Evolutionary conservation across 2,797 vertebrate species (phyloP), one percentile per base, ranked within the genome.

Genomic region (Peromyscus nudipes): DNA sequence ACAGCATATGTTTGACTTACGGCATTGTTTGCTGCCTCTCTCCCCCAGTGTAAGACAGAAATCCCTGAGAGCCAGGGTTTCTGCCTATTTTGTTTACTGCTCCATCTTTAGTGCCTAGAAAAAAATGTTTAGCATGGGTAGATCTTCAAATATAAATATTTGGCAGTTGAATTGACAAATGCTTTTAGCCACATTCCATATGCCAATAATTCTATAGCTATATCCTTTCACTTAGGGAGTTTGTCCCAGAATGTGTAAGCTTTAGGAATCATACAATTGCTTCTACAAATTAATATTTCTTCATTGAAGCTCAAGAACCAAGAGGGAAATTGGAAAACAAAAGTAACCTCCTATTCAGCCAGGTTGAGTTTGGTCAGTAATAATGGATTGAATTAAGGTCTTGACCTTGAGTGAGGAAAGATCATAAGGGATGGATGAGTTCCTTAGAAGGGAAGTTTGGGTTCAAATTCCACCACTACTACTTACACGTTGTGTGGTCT

Each of bases 111-210:
- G 46, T 82, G 93, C 88, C 87, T 88, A 92, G 91, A n/a, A n/a
- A 88, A 77, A 91, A 94, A 95, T 91, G 90, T 91, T 92, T 90
- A 91, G 82, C 40, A 49, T 17, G 55, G 46, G 65, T 69, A 82
- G 23, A 64, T 89, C 55, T 96, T 91, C 49, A 94, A 91, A 88
- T 94, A 69, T 81, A 97, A 97, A 96, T 92, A 95, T 95, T 97
- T 95, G 84, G 46, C 94, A 77, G 46, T 65, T 92, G 92, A 82
- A 40, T n/a, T 67, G 77, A 94, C 76, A 95, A 82, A 92, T 82
- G 76, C 65, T 95, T 92, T 83, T 92, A 88, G 49, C n/a, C 94
- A 57, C 81, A 65, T 65, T 37, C 14, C 88, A 93, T 64, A 80
- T 95, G 82, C 92, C 96, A 60, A 64, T 92, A 40, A 82, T 90